phyloP scores from a whole-genome alignment of 1,140 invertebrate genomes.

The Brachionus paranguensis region DNA sequence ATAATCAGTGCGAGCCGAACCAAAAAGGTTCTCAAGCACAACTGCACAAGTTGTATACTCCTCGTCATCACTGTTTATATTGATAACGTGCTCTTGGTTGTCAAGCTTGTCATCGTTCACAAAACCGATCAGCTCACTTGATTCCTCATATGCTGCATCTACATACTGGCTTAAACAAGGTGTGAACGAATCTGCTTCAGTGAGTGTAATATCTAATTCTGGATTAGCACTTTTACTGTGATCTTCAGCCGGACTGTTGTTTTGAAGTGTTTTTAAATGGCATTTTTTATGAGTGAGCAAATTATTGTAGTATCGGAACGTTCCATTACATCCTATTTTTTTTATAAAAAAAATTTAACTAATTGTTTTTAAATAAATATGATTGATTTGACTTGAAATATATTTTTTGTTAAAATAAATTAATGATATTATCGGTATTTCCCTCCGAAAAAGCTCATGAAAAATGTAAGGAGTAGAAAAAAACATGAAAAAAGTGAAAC shows the following conservation, averaged over 20 bases:
- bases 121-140: neutral
- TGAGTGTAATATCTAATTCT: neutral
- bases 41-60: slow-evolving; percentile 15
- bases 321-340: neutral
- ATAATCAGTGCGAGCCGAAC: slow-evolving; percentile 4
- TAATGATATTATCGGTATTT: too few relatives aligned
- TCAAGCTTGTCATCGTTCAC: neutral
- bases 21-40: slow-evolving; percentile 9
- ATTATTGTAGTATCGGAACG: slow-evolving; percentile 15
- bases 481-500: too few relatives aligned
- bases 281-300: slow-evolving; percentile 11
- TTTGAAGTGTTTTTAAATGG: neutral
- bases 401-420: too few relatives aligned
- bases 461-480: too few relatives aligned
- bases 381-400: too few relatives aligned
- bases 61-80: slow-evolving; percentile 27
- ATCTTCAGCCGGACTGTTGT: neutral
- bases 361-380: too few relatives aligned
- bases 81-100: slow-evolving; percentile 11
- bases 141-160: neutral
- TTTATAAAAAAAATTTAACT: too few relatives aligned
- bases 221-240: neutral
- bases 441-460: too few relatives aligned
- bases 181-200: neutral
- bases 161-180: neutral